phyloP scores from a whole-genome alignment of 1,140 invertebrate species.

The Lepidotrigona ventralis region DNA sequence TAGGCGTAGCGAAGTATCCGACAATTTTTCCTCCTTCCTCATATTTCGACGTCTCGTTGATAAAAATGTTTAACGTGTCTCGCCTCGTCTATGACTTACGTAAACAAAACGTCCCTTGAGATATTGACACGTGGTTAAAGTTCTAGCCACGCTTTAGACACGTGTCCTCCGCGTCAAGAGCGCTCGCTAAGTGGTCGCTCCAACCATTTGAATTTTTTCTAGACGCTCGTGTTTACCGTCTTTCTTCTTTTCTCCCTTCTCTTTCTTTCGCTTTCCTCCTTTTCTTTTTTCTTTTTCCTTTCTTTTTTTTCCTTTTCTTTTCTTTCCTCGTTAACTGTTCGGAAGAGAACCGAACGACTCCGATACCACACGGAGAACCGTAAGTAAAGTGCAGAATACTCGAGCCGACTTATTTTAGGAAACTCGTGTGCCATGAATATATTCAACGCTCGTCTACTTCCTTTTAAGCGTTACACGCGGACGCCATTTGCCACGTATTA shows the following conservation, averaged over 20 bases:
- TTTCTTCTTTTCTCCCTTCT: slow-evolving; percentile 6
- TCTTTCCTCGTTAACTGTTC: neutral
- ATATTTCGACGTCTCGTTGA: slow-evolving; percentile 19
- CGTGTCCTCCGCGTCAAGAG: slow-evolving; percentile 64
- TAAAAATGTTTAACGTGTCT: slow-evolving; percentile 56
- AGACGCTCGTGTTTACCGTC: slow-evolving; percentile 60
- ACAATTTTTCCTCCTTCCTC: neutral
- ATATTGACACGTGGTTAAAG: slow-evolving; percentile 69
- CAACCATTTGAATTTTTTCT: slow-evolving; percentile 69
- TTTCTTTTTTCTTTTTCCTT: slow-evolving; percentile 26
- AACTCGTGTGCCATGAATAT: slow-evolving; percentile 58
- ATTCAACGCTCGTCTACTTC: slow-evolving; percentile 42
- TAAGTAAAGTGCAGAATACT: slow-evolving; percentile 60
- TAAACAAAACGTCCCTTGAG: slow-evolving; percentile 63
- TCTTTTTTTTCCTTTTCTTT: slow-evolving; percentile 21
- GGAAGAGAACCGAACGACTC: slow-evolving; percentile 3
- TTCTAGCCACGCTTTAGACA: slow-evolving; percentile 66
- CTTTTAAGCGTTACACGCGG: slow-evolving; percentile 15
- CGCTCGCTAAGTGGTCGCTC: slow-evolving; percentile 66
- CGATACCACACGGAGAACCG: slow-evolving; percentile 52
- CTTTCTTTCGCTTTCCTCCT: slow-evolving; percentile 33
- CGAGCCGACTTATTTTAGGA: slow-evolving; percentile 62
- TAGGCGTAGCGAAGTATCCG: neutral
- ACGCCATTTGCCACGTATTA: slow-evolving; percentile 15
- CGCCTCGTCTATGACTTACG: slow-evolving; percentile 59